These are phyloP conservation scores for Gila orcuttii DNA, from an alignment of 2,113 vertebrate genomes.

Conservation along the genomic window DNA sequence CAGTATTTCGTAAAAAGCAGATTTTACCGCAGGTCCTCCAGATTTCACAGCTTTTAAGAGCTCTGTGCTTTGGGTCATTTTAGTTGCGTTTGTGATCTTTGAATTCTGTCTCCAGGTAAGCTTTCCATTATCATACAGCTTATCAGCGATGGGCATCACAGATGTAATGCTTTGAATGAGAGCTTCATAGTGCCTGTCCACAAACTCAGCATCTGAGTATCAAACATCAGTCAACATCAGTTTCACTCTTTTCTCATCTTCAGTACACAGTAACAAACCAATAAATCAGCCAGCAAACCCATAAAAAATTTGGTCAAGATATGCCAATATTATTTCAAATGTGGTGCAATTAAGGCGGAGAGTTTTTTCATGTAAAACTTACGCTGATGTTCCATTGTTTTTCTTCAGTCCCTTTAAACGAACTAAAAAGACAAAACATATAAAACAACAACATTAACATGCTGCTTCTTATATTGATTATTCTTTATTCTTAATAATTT, in stretches of 20 bases:
- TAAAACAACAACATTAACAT: background rate
- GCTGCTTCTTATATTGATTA: background rate
- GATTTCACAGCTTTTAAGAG: background rate
- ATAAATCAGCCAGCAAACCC: background rate
- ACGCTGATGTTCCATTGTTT: background rate
- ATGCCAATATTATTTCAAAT: background rate
- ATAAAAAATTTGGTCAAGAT: background rate
- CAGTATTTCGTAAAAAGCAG: background rate
- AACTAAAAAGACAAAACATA: background rate
- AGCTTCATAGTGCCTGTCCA: background rate
- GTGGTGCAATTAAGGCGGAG: background rate
- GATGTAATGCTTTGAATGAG: background rate
- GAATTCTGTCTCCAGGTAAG: background rate
- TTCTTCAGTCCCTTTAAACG: background rate
- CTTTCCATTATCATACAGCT: background rate
- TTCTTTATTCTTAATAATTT: background rate
- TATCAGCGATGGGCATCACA: constrained; percentile 25
- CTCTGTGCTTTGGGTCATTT: background rate
- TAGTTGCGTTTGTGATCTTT: background rate
- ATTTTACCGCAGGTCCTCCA: background rate
- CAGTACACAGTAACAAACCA: background rate
- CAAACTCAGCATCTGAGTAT: constrained; percentile 17
- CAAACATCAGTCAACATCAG: background rate
- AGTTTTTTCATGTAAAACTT: background rate
- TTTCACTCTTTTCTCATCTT: background rate